phyloP scores from a whole-genome alignment of 2,888 invertebrate species.

The Orthosia gothica region DNA sequence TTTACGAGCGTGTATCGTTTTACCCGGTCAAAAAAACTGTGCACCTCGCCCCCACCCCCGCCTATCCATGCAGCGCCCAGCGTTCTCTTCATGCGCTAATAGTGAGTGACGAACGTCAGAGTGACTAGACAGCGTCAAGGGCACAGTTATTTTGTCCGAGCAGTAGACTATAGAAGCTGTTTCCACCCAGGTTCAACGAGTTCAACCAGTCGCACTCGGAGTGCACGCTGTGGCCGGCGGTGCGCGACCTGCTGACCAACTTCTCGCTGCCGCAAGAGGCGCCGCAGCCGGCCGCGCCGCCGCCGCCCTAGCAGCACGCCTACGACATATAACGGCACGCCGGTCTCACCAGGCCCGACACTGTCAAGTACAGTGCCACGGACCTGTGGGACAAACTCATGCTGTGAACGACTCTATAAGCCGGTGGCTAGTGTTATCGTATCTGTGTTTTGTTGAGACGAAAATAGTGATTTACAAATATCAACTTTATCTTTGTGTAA shows the following conservation, averaged over 20 bases:
- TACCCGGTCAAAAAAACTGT: too few relatives aligned
- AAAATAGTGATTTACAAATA: constrained; percentile 7
- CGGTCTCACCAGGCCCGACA: constrained; percentile 15
- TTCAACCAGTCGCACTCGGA: constrained; percentile 95
- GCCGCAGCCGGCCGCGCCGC: constrained; percentile 89
- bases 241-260: constrained; percentile 96
- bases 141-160: too few relatives aligned
- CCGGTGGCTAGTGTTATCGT: constrained; percentile 13
- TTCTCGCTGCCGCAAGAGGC: constrained; percentile 96
- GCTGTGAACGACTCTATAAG: constrained; percentile 24
- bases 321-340: constrained; percentile 45
- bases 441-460: constrained; percentile 28
- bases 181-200: constrained; percentile 92
- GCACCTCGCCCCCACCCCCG: too few relatives aligned
- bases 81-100: too few relatives aligned
- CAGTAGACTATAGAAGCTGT: neutral
- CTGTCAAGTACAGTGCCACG: constrained; percentile 31
- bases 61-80: too few relatives aligned
- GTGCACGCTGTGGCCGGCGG: constrained; percentile 97
- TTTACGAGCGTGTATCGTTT: too few relatives aligned
- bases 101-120: too few relatives aligned
- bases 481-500: constrained; percentile 20
- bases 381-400: constrained; percentile 57
- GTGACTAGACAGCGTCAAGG: too few relatives aligned
- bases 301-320: constrained; percentile 77